Base-by-base conservation (phyloP, 2,888 invertebrate genomes). In the Clusia tigrina region DNA sequence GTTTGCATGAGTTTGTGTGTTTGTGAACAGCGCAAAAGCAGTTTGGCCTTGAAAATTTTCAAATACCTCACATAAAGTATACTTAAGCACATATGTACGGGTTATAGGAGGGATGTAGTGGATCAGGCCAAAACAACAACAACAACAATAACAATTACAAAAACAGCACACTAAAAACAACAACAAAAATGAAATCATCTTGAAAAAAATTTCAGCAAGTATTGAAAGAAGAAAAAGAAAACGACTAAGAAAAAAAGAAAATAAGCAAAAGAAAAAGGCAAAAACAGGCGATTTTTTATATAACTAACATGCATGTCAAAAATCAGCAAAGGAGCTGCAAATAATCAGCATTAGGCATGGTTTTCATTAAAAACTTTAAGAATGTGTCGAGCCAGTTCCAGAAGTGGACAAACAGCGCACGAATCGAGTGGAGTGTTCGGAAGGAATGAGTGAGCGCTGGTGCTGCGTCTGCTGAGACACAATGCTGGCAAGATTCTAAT, bases 61-160 rank as follows among this genome's bases (percentile, higher is more conserved):
- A 58, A 59, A 59, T 59, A 57, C 37, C 56, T 60, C 46, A 54
- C 42, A 60, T 42, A 48, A 20, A 32, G 46, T 59, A 38, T 76
- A 76, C 70, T 5, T n/a, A 42, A 15, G n/a, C n/a, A n/a, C n/a
- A n/a, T 42, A 42, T 42, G 42, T 42, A 42, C n/a, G 12, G 72
- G 64, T 73, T 68, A 66, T 18, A n/a, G n/a, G n/a, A n/a, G 52
- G 38, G 6, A 22, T 22, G 52, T 9, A 32, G 51, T 32, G 42
- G 9, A 42, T 42, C n/a, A 65, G 54, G 67, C 67, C 74, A 73
- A 71, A 25, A 51, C 22, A 42, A 60, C 73, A 73, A 76, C 69
- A 71, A 71, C 68, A 74, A 72, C 75, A 73, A 75, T 71, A 77
- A 75, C 70, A 66, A 72, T 5, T 26, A 46, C 22, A 32, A 22